Percentiles rank a stretch among this genome's conserved stretches.
Evolutionary conservation across 1,140 invertebrate species (phyloP).

Genomic region (Coptotermes formosanus): DNA sequence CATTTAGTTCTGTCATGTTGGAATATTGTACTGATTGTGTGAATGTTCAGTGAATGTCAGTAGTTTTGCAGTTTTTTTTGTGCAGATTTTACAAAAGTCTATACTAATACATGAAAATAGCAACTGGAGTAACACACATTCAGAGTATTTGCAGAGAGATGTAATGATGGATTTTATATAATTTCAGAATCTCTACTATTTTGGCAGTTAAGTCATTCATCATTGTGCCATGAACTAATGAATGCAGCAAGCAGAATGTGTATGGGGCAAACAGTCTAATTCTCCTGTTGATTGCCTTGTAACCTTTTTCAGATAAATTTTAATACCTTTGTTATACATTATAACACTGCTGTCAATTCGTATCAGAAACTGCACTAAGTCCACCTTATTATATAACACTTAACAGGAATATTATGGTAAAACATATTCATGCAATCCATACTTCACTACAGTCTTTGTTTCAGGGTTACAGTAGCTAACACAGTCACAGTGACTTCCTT

Average conservation of each 20-base stretch:
- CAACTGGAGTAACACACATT: background rate
- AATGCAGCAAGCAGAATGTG: background rate
- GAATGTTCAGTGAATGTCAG: background rate
- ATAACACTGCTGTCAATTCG: background rate
- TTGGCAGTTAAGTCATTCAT: background rate
- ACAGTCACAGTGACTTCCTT: background rate
- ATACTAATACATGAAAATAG: background rate
- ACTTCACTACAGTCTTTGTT: background rate
- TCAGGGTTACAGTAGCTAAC: background rate
- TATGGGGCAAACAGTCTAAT: background rate
- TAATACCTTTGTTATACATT: conserved; percentile 9
- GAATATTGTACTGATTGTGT: background rate
- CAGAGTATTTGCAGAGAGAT: background rate
- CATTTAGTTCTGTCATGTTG: background rate
- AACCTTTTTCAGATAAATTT: background rate
- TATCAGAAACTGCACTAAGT: background rate
- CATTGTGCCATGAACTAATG: background rate
- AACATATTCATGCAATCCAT: background rate
- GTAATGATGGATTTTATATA: background rate
- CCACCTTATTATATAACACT: background rate
- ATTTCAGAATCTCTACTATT: background rate
- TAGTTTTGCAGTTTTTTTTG: background rate
- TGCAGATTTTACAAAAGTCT: background rate
- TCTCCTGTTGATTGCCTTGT: background rate
- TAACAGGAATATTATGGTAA: background rate